Evolutionary conservation across 2,888 invertebrate genomes (phyloP).

Genomic region (Eudasyphora cyanicolor): DNA sequence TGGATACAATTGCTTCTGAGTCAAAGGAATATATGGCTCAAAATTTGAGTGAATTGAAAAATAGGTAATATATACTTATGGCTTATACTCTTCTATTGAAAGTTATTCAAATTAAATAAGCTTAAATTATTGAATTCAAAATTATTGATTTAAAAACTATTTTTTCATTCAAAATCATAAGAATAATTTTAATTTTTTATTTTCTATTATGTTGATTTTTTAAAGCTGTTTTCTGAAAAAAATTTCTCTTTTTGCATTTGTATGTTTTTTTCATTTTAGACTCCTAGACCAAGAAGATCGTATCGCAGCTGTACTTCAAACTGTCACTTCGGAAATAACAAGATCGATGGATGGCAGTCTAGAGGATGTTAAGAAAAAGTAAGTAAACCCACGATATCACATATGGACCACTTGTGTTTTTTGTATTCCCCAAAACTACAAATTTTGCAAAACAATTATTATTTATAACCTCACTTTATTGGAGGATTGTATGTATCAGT

Average conservation of each 20-base stretch:
- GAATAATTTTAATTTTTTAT: no score
- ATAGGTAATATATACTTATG: background rate
- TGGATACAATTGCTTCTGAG: background rate
- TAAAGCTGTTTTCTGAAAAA: no score
- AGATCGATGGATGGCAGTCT: background rate
- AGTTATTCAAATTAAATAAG: no score
- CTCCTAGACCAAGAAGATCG: background rate
- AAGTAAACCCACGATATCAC: no score
- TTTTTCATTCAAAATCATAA: no score
- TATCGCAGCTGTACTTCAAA: background rate
- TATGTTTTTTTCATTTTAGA: background rate
- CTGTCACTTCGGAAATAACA: background rate
- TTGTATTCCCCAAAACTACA: no score
- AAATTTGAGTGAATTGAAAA: background rate
- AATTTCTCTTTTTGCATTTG: background rate
- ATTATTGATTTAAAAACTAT: no score
- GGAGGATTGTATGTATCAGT: no score
- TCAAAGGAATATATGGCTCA: background rate
- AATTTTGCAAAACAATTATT: no score
- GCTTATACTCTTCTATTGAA: background rate
- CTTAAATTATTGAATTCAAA: no score
- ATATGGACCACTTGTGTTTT: no score
- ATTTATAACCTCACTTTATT: no score
- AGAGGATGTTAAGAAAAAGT: background rate
- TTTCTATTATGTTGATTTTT: background rate